Evolutionary conservation across 2,797 vertebrate species (phyloP).

Genomic region (Todus mexicanus): DNA sequence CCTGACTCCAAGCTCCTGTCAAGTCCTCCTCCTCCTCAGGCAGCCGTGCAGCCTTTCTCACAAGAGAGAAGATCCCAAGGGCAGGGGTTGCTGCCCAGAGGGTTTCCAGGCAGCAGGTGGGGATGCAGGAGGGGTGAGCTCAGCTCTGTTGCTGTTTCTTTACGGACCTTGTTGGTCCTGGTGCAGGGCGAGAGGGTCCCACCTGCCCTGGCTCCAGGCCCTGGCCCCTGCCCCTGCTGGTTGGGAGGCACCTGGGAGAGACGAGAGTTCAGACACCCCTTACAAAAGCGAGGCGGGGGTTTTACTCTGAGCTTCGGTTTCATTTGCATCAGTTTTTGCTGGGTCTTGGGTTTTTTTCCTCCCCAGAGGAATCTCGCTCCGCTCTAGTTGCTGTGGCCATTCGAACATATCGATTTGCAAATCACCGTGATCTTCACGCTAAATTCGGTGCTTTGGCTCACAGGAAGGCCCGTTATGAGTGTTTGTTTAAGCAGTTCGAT

Average conservation of each 20-base stretch:
- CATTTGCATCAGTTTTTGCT: not conserved
- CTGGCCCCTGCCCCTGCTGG: not conserved
- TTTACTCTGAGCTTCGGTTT: not conserved
- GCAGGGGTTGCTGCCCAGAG: not conserved
- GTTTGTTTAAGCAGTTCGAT: not conserved
- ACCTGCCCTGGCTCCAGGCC: not conserved
- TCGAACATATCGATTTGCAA: not conserved
- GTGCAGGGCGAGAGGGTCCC: not conserved
- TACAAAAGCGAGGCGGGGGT: too few species aligned
- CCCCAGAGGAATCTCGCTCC: not conserved
- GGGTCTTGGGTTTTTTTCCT: not conserved
- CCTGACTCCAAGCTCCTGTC: too few species aligned
- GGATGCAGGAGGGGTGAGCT: not conserved
- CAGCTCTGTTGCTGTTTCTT: too few species aligned
- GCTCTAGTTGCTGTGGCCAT: too few species aligned
- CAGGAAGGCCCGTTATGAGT: not conserved
- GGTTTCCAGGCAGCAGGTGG: not conserved
- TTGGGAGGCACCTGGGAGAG: not conserved
- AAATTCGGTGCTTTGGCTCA: not conserved
- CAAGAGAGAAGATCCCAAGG: not conserved
- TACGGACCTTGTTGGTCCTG: rapidly evolving
- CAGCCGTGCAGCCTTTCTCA: too few species aligned
- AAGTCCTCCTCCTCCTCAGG: not conserved
- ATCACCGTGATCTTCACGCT: not conserved
- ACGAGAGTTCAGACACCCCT: not conserved